Evolutionary conservation across 37 sponge, comb jelly and placozoan species (phyloP).

Genomic region (Ephydatia muelleri): DNA sequence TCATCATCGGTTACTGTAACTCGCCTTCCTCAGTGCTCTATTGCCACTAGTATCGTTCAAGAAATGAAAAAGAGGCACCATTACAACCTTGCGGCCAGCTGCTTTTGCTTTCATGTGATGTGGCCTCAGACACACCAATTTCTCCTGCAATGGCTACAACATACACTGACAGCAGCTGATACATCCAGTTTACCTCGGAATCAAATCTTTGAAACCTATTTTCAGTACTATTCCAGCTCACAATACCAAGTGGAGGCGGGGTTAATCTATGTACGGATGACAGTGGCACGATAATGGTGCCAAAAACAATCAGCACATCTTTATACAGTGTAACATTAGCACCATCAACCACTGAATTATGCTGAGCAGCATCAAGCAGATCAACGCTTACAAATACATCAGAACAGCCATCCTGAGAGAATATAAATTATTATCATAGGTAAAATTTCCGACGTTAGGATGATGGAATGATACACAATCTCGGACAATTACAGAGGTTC

Average conservation of each 20-base stretch:
- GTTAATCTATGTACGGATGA: neutral
- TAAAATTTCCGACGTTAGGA: neutral
- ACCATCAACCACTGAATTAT: neutral
- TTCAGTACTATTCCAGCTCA: neutral
- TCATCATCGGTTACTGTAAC: too few species aligned
- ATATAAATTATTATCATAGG: neutral
- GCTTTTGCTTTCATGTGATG: neutral
- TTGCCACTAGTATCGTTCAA: neutral
- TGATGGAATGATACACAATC: neutral
- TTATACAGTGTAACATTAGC: neutral
- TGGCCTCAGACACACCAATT: neutral
- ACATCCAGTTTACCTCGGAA: neutral
- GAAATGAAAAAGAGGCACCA: neutral
- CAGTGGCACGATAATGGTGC: neutral
- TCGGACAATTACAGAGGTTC: neutral
- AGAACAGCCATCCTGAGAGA: neutral
- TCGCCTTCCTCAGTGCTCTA: neutral
- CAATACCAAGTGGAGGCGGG: neutral
- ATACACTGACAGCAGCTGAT: neutral
- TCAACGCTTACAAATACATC: neutral
- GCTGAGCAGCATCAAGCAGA: neutral
- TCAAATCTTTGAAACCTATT: neutral
- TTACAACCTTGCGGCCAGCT: neutral
- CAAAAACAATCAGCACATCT: neutral
- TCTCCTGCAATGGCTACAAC: neutral